These are phyloP conservation scores for Aleiodes leptofemur DNA, from an alignment of 2,888 invertebrate species.

Conservation along the genomic window DNA sequence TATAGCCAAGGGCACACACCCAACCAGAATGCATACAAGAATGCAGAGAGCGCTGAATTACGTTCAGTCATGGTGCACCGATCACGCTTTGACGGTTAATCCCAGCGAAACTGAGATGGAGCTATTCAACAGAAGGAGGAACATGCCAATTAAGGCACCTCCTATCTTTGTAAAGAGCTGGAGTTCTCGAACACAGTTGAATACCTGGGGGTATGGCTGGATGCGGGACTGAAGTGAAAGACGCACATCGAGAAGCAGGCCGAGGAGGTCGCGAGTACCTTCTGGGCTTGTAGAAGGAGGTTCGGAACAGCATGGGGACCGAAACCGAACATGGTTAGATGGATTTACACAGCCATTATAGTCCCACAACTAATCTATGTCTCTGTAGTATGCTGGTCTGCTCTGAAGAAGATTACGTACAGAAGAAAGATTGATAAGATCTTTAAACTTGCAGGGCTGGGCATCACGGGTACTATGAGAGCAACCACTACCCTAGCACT, in stretches of 20 bases:
- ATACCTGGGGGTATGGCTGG: constrained; percentile 32
- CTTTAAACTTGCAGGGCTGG: too few relatives aligned
- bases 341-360: too few relatives aligned
- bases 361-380: constrained; percentile 43
- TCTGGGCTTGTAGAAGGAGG: constrained; percentile 45
- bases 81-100: constrained; percentile 41
- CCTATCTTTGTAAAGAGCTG: too few relatives aligned
- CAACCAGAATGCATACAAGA: constrained; percentile 12
- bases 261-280: constrained; percentile 31
- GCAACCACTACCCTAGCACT: too few relatives aligned
- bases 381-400: constrained; percentile 45
- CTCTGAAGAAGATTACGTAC: neutral
- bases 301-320: constrained; percentile 49
- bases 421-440: too few relatives aligned
- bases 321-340: constrained; percentile 47
- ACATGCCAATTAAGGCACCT: too few relatives aligned
- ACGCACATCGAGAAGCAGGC: constrained; percentile 31
- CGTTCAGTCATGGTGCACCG: constrained; percentile 35
- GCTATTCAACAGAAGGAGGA: constrained; percentile 37
- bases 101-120: constrained; percentile 47
- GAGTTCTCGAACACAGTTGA: constrained; percentile 8
- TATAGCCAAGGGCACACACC: constrained; percentile 30
- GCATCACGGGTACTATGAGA: too few relatives aligned
- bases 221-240: constrained; percentile 34
- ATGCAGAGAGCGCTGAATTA: constrained; percentile 42